These are phyloP conservation scores for Muricea muricata DNA, from an alignment of 92 coral and sea anemone genomes.

Conservation along the genomic window DNA sequence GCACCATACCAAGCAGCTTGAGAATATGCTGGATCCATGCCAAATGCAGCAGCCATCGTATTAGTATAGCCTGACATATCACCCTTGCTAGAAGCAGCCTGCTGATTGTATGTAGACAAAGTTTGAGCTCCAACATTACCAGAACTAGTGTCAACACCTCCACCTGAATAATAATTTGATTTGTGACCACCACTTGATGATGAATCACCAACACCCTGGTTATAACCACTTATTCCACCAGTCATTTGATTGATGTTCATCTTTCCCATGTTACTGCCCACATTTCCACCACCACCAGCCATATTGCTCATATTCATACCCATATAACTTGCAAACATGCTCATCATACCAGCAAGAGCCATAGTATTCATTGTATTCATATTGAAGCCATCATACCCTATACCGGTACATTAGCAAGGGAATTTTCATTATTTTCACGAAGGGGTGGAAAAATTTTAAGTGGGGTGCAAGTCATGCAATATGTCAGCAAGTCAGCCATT, in stretches of 20 bases:
- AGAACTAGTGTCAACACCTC: not conserved
- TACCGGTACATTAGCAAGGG: no score
- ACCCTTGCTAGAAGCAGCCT: not conserved
- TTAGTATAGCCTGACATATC: conserved; percentile 17
- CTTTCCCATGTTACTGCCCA: not conserved
- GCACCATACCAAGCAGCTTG: conserved; percentile 24
- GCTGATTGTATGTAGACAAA: not conserved
- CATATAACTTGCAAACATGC: conserved; percentile 26
- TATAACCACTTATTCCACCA: conserved; percentile 71
- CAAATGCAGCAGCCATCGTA: conserved; percentile 11
- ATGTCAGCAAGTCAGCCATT: no score
- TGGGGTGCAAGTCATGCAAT: no score
- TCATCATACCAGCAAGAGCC: conserved; percentile 74
- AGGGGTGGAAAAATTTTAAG: no score
- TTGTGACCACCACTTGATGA: conserved; percentile 62
- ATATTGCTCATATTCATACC: not conserved
- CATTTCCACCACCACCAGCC: not conserved
- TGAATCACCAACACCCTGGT: conserved; percentile 59
- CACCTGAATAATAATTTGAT: not conserved
- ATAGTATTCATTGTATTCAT: conserved; percentile 54
- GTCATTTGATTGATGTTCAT: conserved; percentile 36
- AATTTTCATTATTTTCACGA: no score
- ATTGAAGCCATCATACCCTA: conserved; percentile 74
- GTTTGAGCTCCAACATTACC: not conserved
- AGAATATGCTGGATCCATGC: not conserved